Conservation (phyloP, 2,113 vertebrate species). For the Gymnarchus niloticus region DNA sequence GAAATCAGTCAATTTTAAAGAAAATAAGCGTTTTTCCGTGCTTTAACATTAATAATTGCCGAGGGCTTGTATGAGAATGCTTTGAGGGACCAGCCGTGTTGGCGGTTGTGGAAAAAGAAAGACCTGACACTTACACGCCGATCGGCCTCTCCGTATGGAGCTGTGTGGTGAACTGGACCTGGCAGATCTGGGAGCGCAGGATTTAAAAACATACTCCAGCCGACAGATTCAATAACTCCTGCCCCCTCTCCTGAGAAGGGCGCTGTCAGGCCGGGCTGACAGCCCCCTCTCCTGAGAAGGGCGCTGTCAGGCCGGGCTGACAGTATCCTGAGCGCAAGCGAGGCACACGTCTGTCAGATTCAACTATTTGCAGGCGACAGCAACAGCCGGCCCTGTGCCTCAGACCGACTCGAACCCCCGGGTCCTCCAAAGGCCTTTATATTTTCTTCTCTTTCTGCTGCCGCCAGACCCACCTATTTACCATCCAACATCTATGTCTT, state of each 20-base stretch:
- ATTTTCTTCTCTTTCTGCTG: no score
- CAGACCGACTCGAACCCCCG: slow-evolving; percentile 33
- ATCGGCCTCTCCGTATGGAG: neutral
- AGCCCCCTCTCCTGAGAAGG: slow-evolving; percentile 30
- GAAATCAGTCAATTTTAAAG: neutral
- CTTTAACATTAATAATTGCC: neutral
- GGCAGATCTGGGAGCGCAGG: neutral
- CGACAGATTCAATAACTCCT: neutral
- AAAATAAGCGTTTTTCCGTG: neutral
- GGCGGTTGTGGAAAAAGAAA: neutral
- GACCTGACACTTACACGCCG: neutral
- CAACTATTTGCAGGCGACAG: slow-evolving; percentile 41
- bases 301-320: slow-evolving; percentile 47
- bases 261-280: slow-evolving; percentile 49
- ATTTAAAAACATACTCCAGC: neutral
- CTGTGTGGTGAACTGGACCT: neutral
- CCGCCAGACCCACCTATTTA: no score
- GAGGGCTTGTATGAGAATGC: neutral
- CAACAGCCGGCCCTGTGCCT: slow-evolving; percentile 42
- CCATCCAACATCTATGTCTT: no score
- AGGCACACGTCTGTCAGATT: slow-evolving; percentile 47
- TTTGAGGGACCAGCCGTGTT: neutral
- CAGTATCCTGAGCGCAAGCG: slow-evolving; percentile 39
- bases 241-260: slow-evolving; percentile 25
- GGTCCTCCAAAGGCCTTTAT: slow-evolving; percentile 17